Base-by-base conservation (phyloP, 1,140 invertebrate species). In the Theocolax elegans region DNA sequence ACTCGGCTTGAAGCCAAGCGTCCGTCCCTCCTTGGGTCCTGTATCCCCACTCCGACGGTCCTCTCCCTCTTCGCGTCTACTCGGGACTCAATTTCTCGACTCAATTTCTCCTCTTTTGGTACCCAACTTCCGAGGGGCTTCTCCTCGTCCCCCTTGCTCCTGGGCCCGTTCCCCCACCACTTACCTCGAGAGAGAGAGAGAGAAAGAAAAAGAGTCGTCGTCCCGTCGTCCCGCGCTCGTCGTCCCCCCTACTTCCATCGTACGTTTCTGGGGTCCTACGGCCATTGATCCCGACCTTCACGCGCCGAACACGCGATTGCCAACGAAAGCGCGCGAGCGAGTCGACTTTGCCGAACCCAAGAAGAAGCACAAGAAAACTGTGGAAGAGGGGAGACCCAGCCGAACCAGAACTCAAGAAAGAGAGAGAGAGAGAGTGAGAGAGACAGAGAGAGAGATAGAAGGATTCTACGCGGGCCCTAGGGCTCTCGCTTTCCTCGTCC, bases 51-150 rank as follows among this genome's bases (percentile, higher is more conserved):
- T 35, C 29, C n/a, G n/a, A n/a, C n/a, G n/a, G n/a, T n/a, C n/a
- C n/a, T n/a, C n/a, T n/a, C n/a, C n/a, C n/a, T n/a, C n/a, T n/a
- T n/a, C n/a, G n/a, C n/a, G n/a, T n/a, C 53, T 40, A 49, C 4
- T 12, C 44, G 15, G 31, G 53, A 38, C 40, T 29, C n/a, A 23
- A 42, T 10, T n/a, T 76, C 81, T 80, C 79, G 83, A 85, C 84
- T 84, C 82, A 85, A 84, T 84, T 85, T 84, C 82, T 84, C 83
- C 83, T 85, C 83, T 84, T 85, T 85, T 84, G 83, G 83, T 84
- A 58, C 82, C 82, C 79, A 85, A 83, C 79, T 84, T 83, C 78
- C 74, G 73, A 60, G 71, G 67, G 44, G 71, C 48, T 65, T 62
- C 62, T 27, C 71, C 54, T 69, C 62, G n/a, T n/a, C 64, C 58